Evolutionary conservation across 2,113 vertebrate genomes (phyloP).

Genomic region (Ia io): DNA sequence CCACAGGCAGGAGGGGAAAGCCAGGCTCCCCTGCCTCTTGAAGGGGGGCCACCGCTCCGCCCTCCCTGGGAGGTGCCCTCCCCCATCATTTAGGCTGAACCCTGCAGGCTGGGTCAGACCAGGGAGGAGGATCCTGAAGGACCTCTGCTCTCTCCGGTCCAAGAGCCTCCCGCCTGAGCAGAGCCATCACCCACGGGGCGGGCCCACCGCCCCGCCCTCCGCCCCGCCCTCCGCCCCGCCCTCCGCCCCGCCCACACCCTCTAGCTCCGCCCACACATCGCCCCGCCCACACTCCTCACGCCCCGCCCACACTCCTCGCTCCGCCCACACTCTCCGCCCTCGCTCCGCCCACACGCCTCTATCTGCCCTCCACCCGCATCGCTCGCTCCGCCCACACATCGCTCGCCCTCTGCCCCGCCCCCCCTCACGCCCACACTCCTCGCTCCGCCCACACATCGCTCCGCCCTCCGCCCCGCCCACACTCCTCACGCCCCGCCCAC

Average conservation of each 20-base stretch:
- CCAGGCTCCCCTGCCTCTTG: neutral
- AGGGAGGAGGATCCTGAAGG: neutral
- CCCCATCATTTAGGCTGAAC: neutral
- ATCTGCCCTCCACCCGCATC: too few relatives aligned
- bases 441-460: too few relatives aligned
- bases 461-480: too few relatives aligned
- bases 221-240: neutral
- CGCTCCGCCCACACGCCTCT: too few relatives aligned
- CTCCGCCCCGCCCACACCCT: neutral
- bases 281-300: neutral
- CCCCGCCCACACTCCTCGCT: neutral
- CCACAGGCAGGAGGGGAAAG: too few relatives aligned
- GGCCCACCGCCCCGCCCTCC: neutral
- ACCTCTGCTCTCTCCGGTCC: neutral
- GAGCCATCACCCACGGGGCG: rapidly evolving
- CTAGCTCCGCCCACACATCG: neutral
- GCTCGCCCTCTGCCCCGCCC: too few relatives aligned
- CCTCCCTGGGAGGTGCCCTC: neutral
- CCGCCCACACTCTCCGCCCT: too few relatives aligned
- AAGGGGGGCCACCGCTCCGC: neutral
- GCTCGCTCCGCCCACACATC: too few relatives aligned
- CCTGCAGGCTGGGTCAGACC: neutral
- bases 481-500: neutral
- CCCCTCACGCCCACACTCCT: too few relatives aligned
- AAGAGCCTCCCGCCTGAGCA: too few relatives aligned